Conservation (phyloP, 2,888 invertebrate species). For the Rambutsinella grinnellia region DNA sequence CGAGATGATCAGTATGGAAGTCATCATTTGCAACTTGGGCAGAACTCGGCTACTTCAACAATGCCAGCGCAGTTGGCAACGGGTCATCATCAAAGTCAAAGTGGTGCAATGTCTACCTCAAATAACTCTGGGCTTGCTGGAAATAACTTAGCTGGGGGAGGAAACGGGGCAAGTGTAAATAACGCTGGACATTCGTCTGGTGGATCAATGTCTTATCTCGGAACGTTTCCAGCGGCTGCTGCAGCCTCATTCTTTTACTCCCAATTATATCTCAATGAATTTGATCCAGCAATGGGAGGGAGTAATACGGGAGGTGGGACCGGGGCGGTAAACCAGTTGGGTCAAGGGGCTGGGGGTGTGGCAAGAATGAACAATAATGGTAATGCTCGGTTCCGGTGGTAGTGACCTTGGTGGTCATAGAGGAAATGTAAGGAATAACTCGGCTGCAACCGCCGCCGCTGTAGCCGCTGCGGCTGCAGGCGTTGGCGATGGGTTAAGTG, state of each 20-base stretch:
- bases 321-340: constrained; percentile 16
- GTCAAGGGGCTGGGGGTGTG: constrained; percentile 10
- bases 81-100: constrained; percentile 40
- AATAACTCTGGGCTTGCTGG: constrained; percentile 17
- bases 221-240: constrained; percentile 64
- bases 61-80: constrained; percentile 37
- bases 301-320: constrained; percentile 10
- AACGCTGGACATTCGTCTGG: constrained; percentile 50
- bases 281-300: constrained; percentile 53
- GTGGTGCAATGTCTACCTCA: constrained; percentile 34
- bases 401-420: constrained; percentile 39
- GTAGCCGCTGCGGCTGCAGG: constrained; percentile 25
- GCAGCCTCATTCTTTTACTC: constrained; percentile 66
- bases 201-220: constrained; percentile 62
- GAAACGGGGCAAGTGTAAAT: constrained; percentile 31
- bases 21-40: constrained; percentile 37
- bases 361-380: constrained; percentile 65
- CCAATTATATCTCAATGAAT: constrained; percentile 65
- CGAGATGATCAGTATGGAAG: constrained; percentile 61
- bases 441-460: constrained; percentile 22
- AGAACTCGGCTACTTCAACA: constrained; percentile 32
- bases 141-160: constrained; percentile 12
- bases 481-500: constrained; percentile 60
- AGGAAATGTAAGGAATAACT: constrained; percentile 32
- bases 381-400: constrained; percentile 27